phyloP scores from a whole-genome alignment of 2,888 invertebrate genomes.

The Hoplodrina ambigua region DNA sequence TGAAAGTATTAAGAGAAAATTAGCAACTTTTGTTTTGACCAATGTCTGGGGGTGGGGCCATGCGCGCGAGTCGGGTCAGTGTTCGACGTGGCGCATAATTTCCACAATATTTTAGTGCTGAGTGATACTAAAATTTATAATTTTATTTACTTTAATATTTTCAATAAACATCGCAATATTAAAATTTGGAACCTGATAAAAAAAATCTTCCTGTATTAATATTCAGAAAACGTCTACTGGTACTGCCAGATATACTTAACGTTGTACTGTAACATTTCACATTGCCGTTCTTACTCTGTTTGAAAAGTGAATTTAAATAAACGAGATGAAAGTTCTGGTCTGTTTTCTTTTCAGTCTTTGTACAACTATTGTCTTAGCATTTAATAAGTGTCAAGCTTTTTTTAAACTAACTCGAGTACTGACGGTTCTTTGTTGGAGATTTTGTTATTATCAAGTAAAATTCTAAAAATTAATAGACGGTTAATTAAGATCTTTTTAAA shows the following conservation, averaged over 20 bases:
- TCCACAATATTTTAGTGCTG: too few species aligned
- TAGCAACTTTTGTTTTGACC: too few species aligned
- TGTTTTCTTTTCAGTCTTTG: constrained; percentile 21
- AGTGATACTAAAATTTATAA: too few species aligned
- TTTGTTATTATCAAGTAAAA: constrained; percentile 19
- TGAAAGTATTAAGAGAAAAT: too few species aligned
- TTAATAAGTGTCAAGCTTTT: constrained; percentile 45
- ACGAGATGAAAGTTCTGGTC: constrained; percentile 29
- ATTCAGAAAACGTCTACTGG: constrained; percentile 48
- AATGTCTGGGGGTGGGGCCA: too few species aligned
- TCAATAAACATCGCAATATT: too few species aligned
- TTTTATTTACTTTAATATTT: too few species aligned
- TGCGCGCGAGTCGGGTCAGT: too few species aligned
- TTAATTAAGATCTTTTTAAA: neutral
- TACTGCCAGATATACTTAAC: constrained; percentile 57
- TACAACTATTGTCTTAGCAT: constrained; percentile 31
- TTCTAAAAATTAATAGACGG: neutral
- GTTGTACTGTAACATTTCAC: constrained; percentile 42
- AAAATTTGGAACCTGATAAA: too few species aligned
- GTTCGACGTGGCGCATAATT: too few species aligned
- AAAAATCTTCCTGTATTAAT: constrained; percentile 33
- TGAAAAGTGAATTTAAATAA: constrained; percentile 58
- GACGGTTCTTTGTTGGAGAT: constrained; percentile 20
- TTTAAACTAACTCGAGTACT: constrained; percentile 22
- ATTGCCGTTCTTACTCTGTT: constrained; percentile 28